Base-by-base conservation (phyloP, 2,113 vertebrate genomes). In the Syrrhaptes paradoxus region DNA sequence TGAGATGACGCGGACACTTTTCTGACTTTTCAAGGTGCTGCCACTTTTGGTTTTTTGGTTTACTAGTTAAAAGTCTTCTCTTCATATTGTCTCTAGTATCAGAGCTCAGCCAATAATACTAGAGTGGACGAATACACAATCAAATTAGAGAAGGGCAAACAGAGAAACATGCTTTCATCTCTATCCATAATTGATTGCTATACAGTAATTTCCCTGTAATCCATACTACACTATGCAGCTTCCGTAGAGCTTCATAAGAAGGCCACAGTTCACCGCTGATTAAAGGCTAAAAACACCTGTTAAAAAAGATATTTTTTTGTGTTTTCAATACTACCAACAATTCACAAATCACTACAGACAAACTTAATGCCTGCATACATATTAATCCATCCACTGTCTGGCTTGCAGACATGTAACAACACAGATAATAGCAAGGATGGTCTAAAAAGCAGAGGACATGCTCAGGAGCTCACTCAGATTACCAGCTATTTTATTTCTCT, bases 401-500 rank as follows among this genome's bases (percentile, higher is more conserved):
- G 28, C 29, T 34, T 52, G 46, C 62, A 85, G 38, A 61, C 45
- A 26, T 12, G 11, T 68, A 90, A 82, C 41, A 54, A 28, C 57
- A 45, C 28, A 66, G 0, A 1, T 31, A 78, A 41, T 31, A 78
- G 67, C 10, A 29, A 26, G 32, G 45, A 61, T 71, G 57, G 45
- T 75, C 32, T 86, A 76, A 83, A 51, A 58, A 83, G 52, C 72
- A 95, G 55, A 90, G 36, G 58, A 88, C 28, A 10, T 26, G 54
- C 58, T 85, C 63, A 68, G 3, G 3, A 61, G 80, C 61, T 94
- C 75, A 32, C 85, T 94, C 87, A 65, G 59, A 78, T 88, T 95
- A 95, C 87, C 58, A 51, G 71, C 86, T 95, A 66, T 71, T 92
- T 95, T 85, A 89, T 89, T 95, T 91, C 93, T 84, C 57, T 12